Evolutionary conservation across 2,888 invertebrate species (phyloP), one percentile per base, ranked within the genome.

Genomic region (Melinopterus prodromus): DNA sequence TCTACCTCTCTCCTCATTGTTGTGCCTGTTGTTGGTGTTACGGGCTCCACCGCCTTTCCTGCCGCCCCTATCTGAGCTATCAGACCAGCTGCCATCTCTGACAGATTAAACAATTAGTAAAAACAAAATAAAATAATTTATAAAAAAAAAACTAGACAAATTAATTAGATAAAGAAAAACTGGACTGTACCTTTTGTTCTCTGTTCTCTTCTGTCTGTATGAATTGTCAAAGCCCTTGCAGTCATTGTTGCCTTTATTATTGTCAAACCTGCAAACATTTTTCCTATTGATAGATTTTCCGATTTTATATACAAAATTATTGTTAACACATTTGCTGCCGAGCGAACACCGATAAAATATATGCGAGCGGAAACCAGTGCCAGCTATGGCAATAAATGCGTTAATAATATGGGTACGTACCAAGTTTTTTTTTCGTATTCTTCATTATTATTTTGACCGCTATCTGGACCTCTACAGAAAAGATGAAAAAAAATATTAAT

Each of bases 11-110:
- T 35, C 69, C 16, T 69, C n/a, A n/a, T 79, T 69, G 37, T 79
- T 15, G 78, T 71, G 71, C 83, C 84, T 78, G 53, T 1, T 26
- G 26, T 15, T 74, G 78, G 4, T 74, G 69, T 69, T 72, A 77
- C 16, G 79, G 79, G 5, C 76, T 77, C 53, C 53, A 12, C 53
- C 53, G 53, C 53, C 53, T 72, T 70, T 79, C 16, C 71, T 81
- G 81, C 84, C 87, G 80, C 87, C 85, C 77, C 86, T 87, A 75
- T 88, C 88, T 6, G 88, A 87, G 16, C 86, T 86, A 69, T 81
- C 84, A 70, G 86, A 87, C 38, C 86, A 87, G 80, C 86, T 87
- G n/a, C 85, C 80, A 78, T 88, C 88, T 76, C 79, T 79, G 53
- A 53, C 26, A 1, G 26, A 26, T 26, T 74, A 36, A 74, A 36